Percentiles rank a stretch among this genome's conserved stretches.
Conservation (phyloP, 1,140 invertebrate genomes). For the Belonocnema kinseyi region DNA sequence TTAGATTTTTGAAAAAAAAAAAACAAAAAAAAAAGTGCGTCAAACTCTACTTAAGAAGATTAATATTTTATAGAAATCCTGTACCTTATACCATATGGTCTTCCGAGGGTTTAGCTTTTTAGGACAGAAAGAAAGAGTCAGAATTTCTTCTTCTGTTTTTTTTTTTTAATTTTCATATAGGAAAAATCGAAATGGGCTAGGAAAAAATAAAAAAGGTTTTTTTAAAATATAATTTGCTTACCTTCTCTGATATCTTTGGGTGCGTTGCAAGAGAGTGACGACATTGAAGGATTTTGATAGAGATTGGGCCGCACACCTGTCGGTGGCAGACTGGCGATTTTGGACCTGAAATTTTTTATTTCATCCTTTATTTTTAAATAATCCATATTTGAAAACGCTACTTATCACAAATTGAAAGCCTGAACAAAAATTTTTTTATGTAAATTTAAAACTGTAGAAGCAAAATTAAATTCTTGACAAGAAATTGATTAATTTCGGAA, state of each 20-base stretch:
- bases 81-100: conserved; percentile 73
- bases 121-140: conserved; percentile 65
- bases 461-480: too few species aligned
- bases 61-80: conserved; percentile 41
- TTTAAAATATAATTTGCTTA: conserved; percentile 49
- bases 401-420: too few species aligned
- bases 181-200: background rate
- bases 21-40: too few species aligned
- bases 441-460: too few species aligned
- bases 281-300: conserved; percentile 70
- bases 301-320: conserved; percentile 65
- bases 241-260: conserved; percentile 73
- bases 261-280: conserved; percentile 64
- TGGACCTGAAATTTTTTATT: conserved; percentile 60
- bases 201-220: background rate
- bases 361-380: too few species aligned
- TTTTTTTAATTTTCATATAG: background rate
- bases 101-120: conserved; percentile 72
- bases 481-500: too few species aligned
- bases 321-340: conserved; percentile 67
- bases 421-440: too few species aligned
- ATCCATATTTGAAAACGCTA: too few species aligned
- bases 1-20: background rate
- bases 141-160: conserved; percentile 33
- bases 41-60: too few species aligned